Base-by-base conservation (phyloP, 2,797 vertebrate species). In the Darevskia mixta region DNA sequence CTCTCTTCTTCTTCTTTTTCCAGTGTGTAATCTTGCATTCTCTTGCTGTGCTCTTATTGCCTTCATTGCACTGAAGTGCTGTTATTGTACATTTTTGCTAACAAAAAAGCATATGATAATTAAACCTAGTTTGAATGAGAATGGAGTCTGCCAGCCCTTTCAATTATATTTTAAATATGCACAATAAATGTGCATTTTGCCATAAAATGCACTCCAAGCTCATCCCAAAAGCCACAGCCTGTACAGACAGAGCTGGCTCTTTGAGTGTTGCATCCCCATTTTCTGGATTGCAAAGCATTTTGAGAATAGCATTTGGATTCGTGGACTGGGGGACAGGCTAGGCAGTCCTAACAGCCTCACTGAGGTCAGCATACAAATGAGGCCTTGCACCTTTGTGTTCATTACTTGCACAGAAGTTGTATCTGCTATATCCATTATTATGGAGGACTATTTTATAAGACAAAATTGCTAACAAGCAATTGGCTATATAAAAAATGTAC, bases 41-140 rank as follows among this genome's bases (percentile, higher is more conserved):
- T 5, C 27, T 86, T 77, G 61, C 86, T 86, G 79, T 79, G 90
- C 66, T 85, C 43, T 86, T 84, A 89, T 55, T 92, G 69, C 91
- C 78, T 86, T 92, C 64, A 45, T 72, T 78, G 69, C 78, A 82
- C 87, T 83, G 25, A 86, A 2, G 0, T 88, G 75, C 88, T 89
- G 61, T 86, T 91, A 89, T 78, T 82, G 76, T 90, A 73, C 82
- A 88, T 76, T 78, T 80, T 84, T 18, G 61, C 81, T 75, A 86
- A 89, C 79, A 89, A 90, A 86, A 55, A 86, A 64, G 41, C 55
- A 77, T 67, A 81, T 66, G 87, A 41, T 87, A 87, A 88, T 49
- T 90, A 91, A 93, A 90, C 82, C 61, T 45, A 18, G 71, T 61
- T 66, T 88, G 91, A 94, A 86, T 92, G 90, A 93, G 27, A 86